Evolutionary conservation across 2,888 invertebrate species (phyloP), one percentile per base, ranked within the genome.

Genomic region (Leptinotarsa haldemani): DNA sequence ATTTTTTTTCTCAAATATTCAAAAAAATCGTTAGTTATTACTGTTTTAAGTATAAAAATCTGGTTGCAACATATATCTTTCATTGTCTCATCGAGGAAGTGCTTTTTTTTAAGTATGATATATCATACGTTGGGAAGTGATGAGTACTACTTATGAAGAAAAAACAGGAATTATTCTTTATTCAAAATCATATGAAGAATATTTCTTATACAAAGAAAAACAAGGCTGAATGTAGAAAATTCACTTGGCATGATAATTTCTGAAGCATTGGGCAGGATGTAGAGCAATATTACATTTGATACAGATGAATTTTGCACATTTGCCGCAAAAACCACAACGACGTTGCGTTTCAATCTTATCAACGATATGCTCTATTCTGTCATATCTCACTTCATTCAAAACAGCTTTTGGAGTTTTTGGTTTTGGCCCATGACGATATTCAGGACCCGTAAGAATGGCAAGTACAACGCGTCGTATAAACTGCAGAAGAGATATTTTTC

Each of bases 261-360:
- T 13, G 7, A 18, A 52, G 18, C 16, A 52, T 16, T 13, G n/a
- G 7, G 13, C n/a, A 16, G 52, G 52, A 18, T 52, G 52, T 7
- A 15, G 52, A 15, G 63, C 66, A 9, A 68, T 30, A 63, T 70
- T 58, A 67, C 74, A 74, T 70, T 74, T 71, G 16, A 46, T 56
- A 18, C 70, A 73, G 69, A 16, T 30, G 40, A 22, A 61, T 58
- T 65, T 65, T 69, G 47, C 70, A 73, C 47, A 48, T 61, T 52
- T 52, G 13, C 52, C 52, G 22, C 52, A 4, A n/a, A 64, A 68
- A 40, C 71, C 73, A 46, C 75, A 76, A 61, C 73, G 66, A 15
- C 71, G 63, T 71, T 78, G 77, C 7, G 75, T 73, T 46, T 70
- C 56, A n/a, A 71, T 61, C 50, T 76, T 77, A 50, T 71, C 69